A percentile compares a stretch with the other conserved stretches of the same genome.
These are phyloP conservation scores for Melanargia galathea DNA, from an alignment of 2,888 invertebrate genomes.

Conservation along the genomic window DNA sequence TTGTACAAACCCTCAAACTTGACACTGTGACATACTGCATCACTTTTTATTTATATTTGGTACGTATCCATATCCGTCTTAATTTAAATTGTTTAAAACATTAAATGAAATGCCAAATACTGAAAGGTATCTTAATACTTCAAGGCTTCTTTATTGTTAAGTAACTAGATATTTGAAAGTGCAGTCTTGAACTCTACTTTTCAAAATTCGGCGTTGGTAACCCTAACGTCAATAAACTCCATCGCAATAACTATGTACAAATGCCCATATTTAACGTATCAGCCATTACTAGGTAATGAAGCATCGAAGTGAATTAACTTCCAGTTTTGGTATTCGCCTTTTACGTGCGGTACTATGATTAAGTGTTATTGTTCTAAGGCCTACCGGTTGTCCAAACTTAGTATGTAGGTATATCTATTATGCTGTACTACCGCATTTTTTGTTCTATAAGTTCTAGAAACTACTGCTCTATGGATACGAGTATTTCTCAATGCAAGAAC, in stretches of 20 bases:
- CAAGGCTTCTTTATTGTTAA: too few species aligned
- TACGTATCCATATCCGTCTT: too few species aligned
- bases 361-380: conserved; percentile 44
- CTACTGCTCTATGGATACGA: not conserved
- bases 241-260: conserved; percentile 16
- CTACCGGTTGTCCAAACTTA: conserved; percentile 48
- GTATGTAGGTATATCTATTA: too few species aligned
- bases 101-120: too few species aligned
- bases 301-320: conserved; percentile 35
- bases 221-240: not conserved
- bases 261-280: conserved; percentile 40
- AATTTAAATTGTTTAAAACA: too few species aligned
- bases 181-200: too few species aligned
- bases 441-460: conserved; percentile 18
- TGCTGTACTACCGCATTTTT: conserved; percentile 42
- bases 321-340: conserved; percentile 39
- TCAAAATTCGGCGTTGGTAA: not conserved
- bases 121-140: too few species aligned
- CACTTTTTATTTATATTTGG: too few species aligned
- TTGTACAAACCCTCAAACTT: too few species aligned
- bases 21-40: too few species aligned
- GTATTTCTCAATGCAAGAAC: conserved; percentile 4
- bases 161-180: too few species aligned
- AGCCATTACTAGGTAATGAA: conserved; percentile 28
- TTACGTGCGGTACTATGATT: conserved; percentile 38